phyloP scores from a whole-genome alignment of 30 jellyfish, hydroid and myxozoan species.

The Turritopsis dohrnii region DNA sequence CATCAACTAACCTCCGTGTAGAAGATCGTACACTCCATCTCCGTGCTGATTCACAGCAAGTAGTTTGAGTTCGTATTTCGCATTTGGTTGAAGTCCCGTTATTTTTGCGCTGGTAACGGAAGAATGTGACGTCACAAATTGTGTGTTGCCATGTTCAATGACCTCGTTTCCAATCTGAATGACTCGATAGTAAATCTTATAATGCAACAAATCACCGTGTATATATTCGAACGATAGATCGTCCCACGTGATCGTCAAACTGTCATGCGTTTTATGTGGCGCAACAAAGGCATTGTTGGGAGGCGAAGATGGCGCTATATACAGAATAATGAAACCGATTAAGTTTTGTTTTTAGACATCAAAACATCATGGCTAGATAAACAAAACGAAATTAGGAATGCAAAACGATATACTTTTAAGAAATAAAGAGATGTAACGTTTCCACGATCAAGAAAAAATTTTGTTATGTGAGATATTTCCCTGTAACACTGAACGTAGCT shows the following conservation, averaged over 20 bases:
- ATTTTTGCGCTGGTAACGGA: not conserved
- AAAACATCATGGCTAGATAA: too few species aligned
- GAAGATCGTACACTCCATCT: slow-evolving; percentile 47
- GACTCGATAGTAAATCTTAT: slow-evolving; percentile 24
- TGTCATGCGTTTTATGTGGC: slow-evolving; percentile 15
- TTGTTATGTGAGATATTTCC: too few species aligned
- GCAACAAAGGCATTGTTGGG: not conserved
- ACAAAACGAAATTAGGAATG: too few species aligned
- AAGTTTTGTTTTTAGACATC: not conserved
- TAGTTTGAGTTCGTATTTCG: slow-evolving; percentile 31
- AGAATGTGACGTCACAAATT: slow-evolving; percentile 23
- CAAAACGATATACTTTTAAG: too few species aligned
- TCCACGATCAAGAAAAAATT: too few species aligned
- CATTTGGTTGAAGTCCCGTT: slow-evolving; percentile 20
- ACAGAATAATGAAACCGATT: not conserved
- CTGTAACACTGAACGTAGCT: too few species aligned
- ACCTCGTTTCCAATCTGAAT: not conserved
- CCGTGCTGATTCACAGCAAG: slow-evolving; percentile 75
- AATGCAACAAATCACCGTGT: slow-evolving; percentile 29
- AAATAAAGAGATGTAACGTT: too few species aligned
- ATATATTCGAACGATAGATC: slow-evolving; percentile 25
- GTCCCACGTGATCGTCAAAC: slow-evolving; percentile 20
- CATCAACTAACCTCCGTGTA: not conserved
- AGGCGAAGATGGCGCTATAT: slow-evolving; percentile 22
- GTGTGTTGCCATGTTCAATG: not conserved